These are phyloP conservation scores for Semnornis frantzii DNA, from an alignment of 2,113 vertebrate species.

Conservation along the genomic window DNA sequence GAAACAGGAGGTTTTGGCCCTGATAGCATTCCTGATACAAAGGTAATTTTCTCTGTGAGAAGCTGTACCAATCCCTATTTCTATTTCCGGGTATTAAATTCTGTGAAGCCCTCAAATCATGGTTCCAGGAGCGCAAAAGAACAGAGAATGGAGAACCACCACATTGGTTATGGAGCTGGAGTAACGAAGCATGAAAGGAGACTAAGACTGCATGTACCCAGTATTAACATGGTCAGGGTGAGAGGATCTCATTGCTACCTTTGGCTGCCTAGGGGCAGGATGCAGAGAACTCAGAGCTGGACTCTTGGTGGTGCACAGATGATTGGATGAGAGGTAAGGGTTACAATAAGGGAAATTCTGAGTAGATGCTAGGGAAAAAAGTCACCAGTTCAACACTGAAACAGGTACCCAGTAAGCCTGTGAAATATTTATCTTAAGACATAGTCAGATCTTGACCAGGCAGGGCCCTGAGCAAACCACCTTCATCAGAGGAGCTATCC, in stretches of 20 bases:
- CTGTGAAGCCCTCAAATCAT: background rate
- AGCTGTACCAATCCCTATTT: background rate
- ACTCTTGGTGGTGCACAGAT: fast-evolving
- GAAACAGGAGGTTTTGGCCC: background rate
- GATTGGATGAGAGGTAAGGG: background rate
- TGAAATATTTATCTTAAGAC: background rate
- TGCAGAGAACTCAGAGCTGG: background rate
- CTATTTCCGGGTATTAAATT: background rate
- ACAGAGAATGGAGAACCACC: background rate
- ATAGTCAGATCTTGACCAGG: background rate
- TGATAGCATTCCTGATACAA: background rate
- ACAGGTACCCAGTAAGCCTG: background rate
- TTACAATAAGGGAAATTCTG: background rate
- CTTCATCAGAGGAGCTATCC: background rate
- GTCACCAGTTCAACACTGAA: background rate
- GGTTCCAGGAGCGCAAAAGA: fast-evolving
- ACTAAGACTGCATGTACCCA: background rate
- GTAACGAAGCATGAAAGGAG: fast-evolving
- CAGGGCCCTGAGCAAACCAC: background rate
- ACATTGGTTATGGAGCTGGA: background rate
- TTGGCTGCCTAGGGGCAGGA: background rate
- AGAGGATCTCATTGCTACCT: background rate
- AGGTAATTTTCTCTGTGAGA: background rate
- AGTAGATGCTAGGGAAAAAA: background rate
- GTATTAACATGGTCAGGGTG: background rate